Evolutionary conservation across 2,888 invertebrate species (phyloP).

Genomic region (Cybosia mesomella): DNA sequence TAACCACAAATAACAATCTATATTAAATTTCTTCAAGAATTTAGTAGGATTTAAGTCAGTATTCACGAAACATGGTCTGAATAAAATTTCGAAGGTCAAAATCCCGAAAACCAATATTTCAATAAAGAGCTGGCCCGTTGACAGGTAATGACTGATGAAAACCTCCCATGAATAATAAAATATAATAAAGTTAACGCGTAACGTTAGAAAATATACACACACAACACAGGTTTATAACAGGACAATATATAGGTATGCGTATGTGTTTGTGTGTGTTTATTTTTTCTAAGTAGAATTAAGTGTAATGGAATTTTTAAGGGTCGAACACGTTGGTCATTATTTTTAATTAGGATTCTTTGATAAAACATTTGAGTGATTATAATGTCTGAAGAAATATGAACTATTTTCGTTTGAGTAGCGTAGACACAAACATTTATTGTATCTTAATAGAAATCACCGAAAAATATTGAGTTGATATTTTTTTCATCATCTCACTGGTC

Average conservation of each 20-base stretch:
- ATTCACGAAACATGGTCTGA: constrained; percentile 11
- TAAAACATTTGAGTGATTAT: too few species aligned
- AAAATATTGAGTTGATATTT: too few species aligned
- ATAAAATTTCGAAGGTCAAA: constrained; percentile 19
- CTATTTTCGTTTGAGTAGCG: too few species aligned
- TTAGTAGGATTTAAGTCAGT: constrained; percentile 13
- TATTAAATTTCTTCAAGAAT: constrained; percentile 10
- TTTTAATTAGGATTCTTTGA: too few species aligned
- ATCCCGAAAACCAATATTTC: constrained; percentile 39
- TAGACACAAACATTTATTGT: too few species aligned
- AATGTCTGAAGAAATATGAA: too few species aligned
- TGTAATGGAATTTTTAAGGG: too few species aligned
- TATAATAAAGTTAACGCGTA: constrained; percentile 10
- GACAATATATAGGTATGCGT: background rate
- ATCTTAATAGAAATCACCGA: too few species aligned
- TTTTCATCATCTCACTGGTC: too few species aligned
- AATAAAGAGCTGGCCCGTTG: constrained; percentile 36
- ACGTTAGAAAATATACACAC: background rate
- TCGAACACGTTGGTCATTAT: too few species aligned
- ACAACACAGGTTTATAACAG: background rate
- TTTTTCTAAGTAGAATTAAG: too few species aligned
- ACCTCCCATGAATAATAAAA: constrained; percentile 15
- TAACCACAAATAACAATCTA: background rate
- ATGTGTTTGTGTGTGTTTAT: too few species aligned
- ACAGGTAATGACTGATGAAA: constrained; percentile 42